Percentiles rank a stretch among this genome's conserved stretches.
phyloP scores from a whole-genome alignment of 2,113 vertebrate species.

The Toxotes jaculatrix region DNA sequence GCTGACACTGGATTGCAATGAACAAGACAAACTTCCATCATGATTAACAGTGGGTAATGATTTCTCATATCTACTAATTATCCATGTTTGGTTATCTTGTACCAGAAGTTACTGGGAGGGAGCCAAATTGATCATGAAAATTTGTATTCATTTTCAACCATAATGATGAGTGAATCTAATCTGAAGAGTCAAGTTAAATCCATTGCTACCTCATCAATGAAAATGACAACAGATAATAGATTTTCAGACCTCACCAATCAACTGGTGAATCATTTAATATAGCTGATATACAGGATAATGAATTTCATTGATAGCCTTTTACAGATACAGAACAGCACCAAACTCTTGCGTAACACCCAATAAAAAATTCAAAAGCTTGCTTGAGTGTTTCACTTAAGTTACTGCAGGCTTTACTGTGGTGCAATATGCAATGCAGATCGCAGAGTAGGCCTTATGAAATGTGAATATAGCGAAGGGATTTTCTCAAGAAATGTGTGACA shows the following conservation, averaged over 20 bases:
- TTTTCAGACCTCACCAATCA: conserved; percentile 52
- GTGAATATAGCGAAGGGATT: conserved; percentile 10
- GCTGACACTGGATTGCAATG: conserved; percentile 61
- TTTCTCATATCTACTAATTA: conserved; percentile 72
- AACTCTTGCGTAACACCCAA: conserved; percentile 33
- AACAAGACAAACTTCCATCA: conserved; percentile 61
- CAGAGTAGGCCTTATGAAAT: conserved; percentile 4
- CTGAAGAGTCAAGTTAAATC: conserved; percentile 53
- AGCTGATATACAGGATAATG: conserved; percentile 49
- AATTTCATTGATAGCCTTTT: conserved; percentile 48
- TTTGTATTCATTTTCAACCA: conserved; percentile 61
- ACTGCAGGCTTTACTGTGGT: conserved; percentile 9
- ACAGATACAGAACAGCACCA: conserved; percentile 28
- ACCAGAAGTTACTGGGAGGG: conserved; percentile 66
- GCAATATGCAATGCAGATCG: conserved; percentile 7
- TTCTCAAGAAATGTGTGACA: not conserved
- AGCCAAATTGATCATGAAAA: conserved; percentile 66
- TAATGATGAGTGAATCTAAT: conserved; percentile 60
- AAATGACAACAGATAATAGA: conserved; percentile 65
- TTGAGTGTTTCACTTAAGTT: conserved; percentile 40
- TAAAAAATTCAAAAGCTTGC: conserved; percentile 55
- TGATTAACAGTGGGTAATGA: conserved; percentile 74
- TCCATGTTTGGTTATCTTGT: conserved; percentile 75
- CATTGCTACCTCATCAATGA: conserved; percentile 47
- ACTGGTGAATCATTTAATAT: conserved; percentile 50